Conservation (phyloP, 2,113 vertebrate genomes). For the Oreocharis arfaki region DNA sequence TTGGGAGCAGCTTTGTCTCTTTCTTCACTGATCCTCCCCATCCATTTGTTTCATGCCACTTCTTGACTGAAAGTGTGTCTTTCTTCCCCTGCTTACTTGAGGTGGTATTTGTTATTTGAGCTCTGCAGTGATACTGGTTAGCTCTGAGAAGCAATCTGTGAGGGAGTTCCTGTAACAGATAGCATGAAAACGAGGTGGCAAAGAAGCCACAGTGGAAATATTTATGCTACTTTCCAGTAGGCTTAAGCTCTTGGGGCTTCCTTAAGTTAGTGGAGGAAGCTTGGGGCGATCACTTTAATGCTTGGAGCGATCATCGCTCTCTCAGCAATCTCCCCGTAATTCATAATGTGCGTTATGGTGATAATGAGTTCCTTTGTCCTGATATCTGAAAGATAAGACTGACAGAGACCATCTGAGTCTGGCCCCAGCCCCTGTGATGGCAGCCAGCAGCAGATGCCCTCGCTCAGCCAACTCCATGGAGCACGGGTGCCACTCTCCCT, state of each 20-base stretch:
- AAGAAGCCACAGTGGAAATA: not conserved
- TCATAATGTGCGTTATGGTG: not conserved
- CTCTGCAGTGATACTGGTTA: not conserved
- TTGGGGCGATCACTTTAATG: not conserved
- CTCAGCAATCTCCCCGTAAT: not conserved
- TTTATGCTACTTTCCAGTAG: not conserved
- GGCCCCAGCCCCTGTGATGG: not conserved
- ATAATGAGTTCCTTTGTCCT: not conserved
- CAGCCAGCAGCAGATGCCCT: not conserved
- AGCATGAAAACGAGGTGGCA: not conserved
- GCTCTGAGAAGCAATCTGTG: not conserved
- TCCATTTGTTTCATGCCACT: not conserved
- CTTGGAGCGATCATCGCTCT: not conserved
- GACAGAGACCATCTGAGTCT: not conserved
- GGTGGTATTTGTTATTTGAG: not conserved
- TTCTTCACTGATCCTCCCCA: not conserved
- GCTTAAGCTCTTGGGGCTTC: not conserved
- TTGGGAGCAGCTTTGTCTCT: not conserved
- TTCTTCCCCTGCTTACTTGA: not conserved
- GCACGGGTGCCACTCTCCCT: fast-evolving
- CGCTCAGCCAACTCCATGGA: fast-evolving
- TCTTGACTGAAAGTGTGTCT: not conserved
- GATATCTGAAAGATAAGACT: not conserved
- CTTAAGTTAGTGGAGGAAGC: not conserved
- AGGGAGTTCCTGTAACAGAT: not conserved